Evolutionary conservation across 2,113 vertebrate species (phyloP).

Genomic region (Peromyscus leucopus): DNA sequence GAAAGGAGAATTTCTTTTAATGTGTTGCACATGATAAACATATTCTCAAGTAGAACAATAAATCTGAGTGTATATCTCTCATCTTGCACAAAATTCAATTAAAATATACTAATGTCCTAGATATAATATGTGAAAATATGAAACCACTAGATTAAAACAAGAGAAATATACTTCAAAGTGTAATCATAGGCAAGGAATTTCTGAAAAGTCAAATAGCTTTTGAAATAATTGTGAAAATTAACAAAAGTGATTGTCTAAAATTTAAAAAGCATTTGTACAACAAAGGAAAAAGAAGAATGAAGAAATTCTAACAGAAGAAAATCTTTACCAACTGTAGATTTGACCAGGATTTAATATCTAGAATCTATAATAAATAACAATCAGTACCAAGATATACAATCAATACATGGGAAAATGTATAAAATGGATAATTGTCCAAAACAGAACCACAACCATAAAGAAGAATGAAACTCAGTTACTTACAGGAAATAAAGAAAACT

Average conservation of each 20-base stretch:
- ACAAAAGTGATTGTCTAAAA: background rate
- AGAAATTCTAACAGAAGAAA: background rate
- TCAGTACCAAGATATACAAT: background rate
- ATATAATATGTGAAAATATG: background rate
- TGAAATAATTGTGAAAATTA: background rate
- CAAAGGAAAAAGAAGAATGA: background rate
- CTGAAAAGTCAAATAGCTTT: background rate
- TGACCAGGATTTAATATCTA: background rate
- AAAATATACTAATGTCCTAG: background rate
- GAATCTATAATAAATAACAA: background rate
- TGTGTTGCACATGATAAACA: background rate
- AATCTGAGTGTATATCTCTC: background rate
- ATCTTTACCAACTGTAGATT: background rate
- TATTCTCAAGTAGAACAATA: background rate
- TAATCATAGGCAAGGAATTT: background rate
- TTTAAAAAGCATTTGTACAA: background rate
- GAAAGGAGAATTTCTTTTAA: background rate
- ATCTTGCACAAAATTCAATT: background rate
- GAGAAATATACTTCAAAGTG: background rate
- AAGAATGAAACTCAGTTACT: background rate
- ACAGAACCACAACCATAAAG: background rate
- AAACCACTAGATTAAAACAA: background rate
- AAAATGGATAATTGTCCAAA: background rate
- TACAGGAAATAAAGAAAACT: background rate
- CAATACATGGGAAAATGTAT: background rate